Conservation (phyloP, 2,113 vertebrate species). For the Charadrius vociferus region DNA sequence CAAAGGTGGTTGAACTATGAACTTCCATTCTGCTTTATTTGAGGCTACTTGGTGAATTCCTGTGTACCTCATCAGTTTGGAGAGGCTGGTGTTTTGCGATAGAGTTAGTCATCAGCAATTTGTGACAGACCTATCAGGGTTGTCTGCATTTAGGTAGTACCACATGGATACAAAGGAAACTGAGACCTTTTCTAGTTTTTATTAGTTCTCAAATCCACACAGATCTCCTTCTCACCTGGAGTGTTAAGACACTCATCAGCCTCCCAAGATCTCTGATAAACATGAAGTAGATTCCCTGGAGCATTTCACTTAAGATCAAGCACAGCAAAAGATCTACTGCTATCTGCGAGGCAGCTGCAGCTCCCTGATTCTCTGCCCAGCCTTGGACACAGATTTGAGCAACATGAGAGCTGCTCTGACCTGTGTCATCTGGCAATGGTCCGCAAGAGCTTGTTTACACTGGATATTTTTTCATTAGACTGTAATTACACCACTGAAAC, state of each 20-base stretch:
- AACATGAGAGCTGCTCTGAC: constrained; percentile 23
- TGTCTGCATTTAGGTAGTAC: not conserved
- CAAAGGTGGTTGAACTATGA: not conserved
- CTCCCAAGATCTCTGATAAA: not conserved
- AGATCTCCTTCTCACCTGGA: not conserved
- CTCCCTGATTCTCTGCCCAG: not conserved
- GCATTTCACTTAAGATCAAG: not conserved
- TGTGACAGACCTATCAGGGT: not conserved
- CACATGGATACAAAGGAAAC: not conserved
- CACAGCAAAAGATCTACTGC: not conserved
- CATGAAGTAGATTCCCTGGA: not conserved
- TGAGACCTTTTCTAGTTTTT: not conserved
- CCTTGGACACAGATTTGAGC: not conserved
- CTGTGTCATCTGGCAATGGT: constrained; percentile 5
- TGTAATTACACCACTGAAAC: not conserved
- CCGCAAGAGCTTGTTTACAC: constrained; percentile 14
- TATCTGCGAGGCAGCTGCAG: not conserved
- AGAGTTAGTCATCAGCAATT: not conserved
- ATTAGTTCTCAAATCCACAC: not conserved
- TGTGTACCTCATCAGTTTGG: not conserved
- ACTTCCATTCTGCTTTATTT: not conserved
- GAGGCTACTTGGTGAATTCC: not conserved
- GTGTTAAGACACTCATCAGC: not conserved
- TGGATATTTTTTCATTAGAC: not conserved
- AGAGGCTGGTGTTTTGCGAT: not conserved